These are phyloP conservation scores for Ambastaia sidthimunki DNA, from an alignment of 2,797 vertebrate species.

Conservation along the genomic window DNA sequence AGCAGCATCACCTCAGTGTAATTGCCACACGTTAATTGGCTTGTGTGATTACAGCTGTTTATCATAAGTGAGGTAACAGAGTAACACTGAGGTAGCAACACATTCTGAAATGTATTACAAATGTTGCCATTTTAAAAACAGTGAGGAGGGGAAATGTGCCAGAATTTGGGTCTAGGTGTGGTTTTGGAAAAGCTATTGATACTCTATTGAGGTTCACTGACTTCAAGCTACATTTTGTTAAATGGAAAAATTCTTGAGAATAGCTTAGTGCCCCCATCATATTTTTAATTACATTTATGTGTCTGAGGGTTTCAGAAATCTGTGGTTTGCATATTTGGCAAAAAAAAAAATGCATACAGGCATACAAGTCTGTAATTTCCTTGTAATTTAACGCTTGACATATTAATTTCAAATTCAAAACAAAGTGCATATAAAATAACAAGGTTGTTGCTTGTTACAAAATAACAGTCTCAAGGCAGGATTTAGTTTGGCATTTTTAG, in stretches of 20 bases:
- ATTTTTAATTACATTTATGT: neutral
- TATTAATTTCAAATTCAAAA: conserved; percentile 37
- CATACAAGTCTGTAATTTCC: neutral
- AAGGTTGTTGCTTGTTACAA: neutral
- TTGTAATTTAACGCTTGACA: conserved; percentile 17
- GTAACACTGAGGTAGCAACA: conserved; percentile 8
- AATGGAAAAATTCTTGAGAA: neutral
- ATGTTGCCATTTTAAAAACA: conserved; percentile 1
- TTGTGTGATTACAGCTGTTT: conserved; percentile 32
- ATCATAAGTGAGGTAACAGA: neutral
- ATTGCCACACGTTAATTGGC: conserved; percentile 46
- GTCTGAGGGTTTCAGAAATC: neutral
- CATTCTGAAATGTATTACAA: neutral
- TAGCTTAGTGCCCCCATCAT: neutral
- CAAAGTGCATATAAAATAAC: conserved; percentile 33
- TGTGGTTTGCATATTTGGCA: neutral
- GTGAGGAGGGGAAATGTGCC: neutral
- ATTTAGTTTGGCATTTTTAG: neutral
- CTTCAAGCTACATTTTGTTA: neutral
- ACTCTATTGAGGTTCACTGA: conserved; percentile 7
- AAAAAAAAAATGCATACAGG: neutral
- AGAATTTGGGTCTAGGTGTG: conserved; percentile 29
- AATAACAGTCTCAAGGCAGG: conserved; percentile 5
- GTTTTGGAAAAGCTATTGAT: conserved; percentile 15
- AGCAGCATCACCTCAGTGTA: conserved; percentile 23